Evolutionary conservation across 2,888 invertebrate genomes (phyloP).

Genomic region (Pseudococcus viburni): DNA sequence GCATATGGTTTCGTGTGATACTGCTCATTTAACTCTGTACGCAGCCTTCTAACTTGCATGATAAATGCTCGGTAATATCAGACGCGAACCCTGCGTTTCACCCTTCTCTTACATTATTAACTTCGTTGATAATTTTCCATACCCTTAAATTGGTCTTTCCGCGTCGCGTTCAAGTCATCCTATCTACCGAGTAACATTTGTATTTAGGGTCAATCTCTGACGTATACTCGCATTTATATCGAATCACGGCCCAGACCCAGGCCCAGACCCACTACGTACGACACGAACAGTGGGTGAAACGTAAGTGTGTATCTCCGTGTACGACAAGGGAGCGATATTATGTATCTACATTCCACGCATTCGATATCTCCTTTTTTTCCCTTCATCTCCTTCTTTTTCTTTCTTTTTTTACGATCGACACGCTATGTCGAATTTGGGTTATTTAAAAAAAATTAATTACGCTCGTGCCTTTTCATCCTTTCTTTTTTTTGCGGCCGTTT

Average conservation of each 20-base stretch:
- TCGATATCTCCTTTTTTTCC: background rate
- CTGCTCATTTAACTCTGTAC: slow-evolving; percentile 63
- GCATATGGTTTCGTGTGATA: slow-evolving; percentile 65
- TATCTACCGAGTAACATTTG: background rate
- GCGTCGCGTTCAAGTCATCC: slow-evolving; percentile 3
- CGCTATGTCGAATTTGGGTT: background rate
- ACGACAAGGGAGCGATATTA: too few species aligned
- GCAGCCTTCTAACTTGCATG: slow-evolving; percentile 65
- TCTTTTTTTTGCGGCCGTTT: background rate
- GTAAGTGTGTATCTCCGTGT: background rate
- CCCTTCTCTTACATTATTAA: slow-evolving; percentile 60
- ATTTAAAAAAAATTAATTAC: slow-evolving; percentile 22
- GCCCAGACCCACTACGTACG: background rate
- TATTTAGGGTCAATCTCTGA: slow-evolving; percentile 31
- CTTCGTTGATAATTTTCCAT: slow-evolving; percentile 61
- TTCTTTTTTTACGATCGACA: background rate
- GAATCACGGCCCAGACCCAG: background rate
- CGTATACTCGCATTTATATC: background rate
- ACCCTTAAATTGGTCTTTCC: slow-evolving; percentile 48
- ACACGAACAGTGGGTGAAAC: background rate
- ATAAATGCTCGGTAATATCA: slow-evolving; percentile 64
- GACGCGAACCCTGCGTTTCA: slow-evolving; percentile 55
- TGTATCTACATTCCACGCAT: background rate
- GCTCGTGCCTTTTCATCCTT: background rate
- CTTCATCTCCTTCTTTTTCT: too few species aligned